phyloP scores from a whole-genome alignment of 2,888 invertebrate species.

The Serrognathus titanus region DNA sequence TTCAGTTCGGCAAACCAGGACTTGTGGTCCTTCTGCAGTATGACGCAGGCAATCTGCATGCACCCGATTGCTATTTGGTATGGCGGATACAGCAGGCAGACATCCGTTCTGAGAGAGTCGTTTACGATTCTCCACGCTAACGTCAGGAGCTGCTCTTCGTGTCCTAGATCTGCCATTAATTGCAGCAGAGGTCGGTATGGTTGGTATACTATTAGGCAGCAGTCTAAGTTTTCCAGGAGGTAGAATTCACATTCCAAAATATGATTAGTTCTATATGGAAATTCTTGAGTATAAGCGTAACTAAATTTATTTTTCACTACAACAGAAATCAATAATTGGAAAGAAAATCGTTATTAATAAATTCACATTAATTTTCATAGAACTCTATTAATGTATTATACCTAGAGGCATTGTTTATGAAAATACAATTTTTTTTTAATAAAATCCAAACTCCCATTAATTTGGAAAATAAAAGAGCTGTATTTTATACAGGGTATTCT shows the following conservation, averaged over 20 bases:
- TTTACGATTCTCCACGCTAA: conserved; percentile 97
- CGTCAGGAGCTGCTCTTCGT: conserved; percentile 85
- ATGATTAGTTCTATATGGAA: conserved; percentile 89
- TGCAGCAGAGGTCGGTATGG: conserved; percentile 91
- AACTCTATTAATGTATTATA: no score
- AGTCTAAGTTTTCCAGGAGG: conserved; percentile 95
- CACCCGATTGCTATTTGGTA: conserved; percentile 76
- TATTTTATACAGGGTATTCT: neutral
- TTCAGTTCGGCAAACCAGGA: conserved; percentile 97
- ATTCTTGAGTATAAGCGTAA: conserved; percentile 90
- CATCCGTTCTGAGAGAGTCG: conserved; percentile 95
- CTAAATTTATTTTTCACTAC: conserved; percentile 86
- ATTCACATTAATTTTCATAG: no score
- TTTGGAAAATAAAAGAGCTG: no score
- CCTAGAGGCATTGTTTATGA: no score
- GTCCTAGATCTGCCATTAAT: conserved; percentile 87
- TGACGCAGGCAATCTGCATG: conserved; percentile 93
- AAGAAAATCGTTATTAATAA: no score
- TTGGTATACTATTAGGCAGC: conserved; percentile 96
- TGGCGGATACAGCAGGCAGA: conserved; percentile 92
- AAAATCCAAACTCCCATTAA: no score
- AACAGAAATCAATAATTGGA: conserved; percentile 44
- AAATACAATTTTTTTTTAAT: no score
- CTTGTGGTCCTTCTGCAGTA: conserved; percentile 86
- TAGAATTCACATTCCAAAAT: conserved; percentile 99